These are phyloP conservation scores for Urophycis tenuis DNA, from an alignment of 2,797 vertebrate genomes.

Conservation along the genomic window DNA sequence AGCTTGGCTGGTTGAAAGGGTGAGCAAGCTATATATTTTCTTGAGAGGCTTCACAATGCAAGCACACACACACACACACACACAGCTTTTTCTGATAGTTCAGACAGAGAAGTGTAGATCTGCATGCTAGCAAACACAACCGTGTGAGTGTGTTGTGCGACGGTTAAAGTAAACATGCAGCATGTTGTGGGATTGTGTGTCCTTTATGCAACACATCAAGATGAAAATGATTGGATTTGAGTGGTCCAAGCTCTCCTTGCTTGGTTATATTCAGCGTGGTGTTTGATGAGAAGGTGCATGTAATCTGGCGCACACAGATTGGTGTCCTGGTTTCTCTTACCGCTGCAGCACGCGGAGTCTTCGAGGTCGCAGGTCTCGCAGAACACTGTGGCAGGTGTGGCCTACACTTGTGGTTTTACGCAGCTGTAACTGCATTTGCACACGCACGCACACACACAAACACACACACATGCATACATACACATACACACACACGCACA, in stretches of 20 bases:
- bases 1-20: too few species aligned
- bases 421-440: conserved; percentile 39
- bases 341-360: conserved; percentile 14
- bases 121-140: background rate
- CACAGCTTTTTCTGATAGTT: background rate
- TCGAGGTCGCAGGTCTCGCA: conserved; percentile 26
- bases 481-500: background rate
- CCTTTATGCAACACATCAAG: background rate
- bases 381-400: conserved; percentile 58
- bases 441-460: background rate
- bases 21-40: too few species aligned
- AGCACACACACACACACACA: too few species aligned
- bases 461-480: background rate
- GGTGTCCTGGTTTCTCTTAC: conserved; percentile 24
- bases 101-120: background rate
- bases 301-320: conserved; percentile 11
- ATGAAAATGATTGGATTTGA: background rate
- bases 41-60: too few species aligned
- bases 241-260: background rate
- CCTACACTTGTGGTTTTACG: conserved; percentile 55
- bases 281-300: background rate
- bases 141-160: too few species aligned
- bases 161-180: too few species aligned
- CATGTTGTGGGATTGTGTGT: too few species aligned
- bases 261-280: background rate